phyloP scores from a whole-genome alignment of 2,113 vertebrate species.

The Lycocorax pyrrhopterus region DNA sequence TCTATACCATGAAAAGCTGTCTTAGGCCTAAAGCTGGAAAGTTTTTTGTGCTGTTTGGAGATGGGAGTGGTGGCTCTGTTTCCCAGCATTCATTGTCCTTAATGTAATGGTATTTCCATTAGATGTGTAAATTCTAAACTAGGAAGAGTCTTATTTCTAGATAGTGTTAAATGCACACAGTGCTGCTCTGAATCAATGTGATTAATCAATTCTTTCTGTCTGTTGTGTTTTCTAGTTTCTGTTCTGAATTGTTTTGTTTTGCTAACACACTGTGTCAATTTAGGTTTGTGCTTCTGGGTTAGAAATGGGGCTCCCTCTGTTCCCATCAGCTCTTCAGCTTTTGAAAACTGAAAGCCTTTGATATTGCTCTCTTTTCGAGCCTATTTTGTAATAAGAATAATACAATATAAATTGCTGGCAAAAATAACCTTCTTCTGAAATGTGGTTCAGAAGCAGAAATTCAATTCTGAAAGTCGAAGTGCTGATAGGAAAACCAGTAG shows the following conservation, averaged over 20 bases:
- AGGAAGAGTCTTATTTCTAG: neutral
- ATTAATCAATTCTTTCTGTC: neutral
- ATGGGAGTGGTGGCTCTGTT: neutral
- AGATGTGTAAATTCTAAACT: neutral
- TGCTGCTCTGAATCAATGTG: neutral
- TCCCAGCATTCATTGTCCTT: neutral
- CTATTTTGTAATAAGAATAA: neutral
- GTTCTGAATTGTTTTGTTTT: slow-evolving; percentile 17
- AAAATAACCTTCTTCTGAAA: neutral
- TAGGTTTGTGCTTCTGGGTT: neutral
- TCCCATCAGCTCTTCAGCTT: neutral
- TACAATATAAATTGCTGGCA: neutral
- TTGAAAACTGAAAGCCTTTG: neutral
- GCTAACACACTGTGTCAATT: neutral
- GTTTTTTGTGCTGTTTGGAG: neutral
- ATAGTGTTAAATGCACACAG: neutral
- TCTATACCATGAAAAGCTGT: neutral
- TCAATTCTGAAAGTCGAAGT: neutral
- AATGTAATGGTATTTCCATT: neutral
- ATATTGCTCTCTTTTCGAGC: neutral
- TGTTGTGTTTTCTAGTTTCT: neutral
- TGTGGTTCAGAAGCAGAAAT: neutral
- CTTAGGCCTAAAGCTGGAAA: neutral
- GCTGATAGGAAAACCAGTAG: neutral
- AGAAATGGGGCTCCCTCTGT: neutral